These are phyloP conservation scores for Acanthochromis polyacanthus DNA, from an alignment of 2,113 vertebrate species.

Conservation along the genomic window DNA sequence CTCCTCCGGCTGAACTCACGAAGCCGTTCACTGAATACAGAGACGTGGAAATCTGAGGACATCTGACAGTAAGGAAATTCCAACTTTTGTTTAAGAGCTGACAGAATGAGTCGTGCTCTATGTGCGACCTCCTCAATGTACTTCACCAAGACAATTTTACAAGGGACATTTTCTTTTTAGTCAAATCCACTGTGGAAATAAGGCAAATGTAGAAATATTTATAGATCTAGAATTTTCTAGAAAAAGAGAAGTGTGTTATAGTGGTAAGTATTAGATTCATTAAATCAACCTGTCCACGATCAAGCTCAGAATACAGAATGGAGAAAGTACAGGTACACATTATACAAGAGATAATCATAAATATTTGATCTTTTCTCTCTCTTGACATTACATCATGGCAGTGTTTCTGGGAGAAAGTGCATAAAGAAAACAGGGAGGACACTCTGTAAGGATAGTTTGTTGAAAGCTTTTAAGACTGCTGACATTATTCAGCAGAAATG, in stretches of 20 bases:
- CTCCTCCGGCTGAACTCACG: slow-evolving; percentile 85
- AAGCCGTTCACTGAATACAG: slow-evolving; percentile 90
- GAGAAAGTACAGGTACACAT: slow-evolving; percentile 61
- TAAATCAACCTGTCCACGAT: slow-evolving; percentile 20
- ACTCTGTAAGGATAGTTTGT: slow-evolving; percentile 14
- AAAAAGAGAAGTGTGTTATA: neutral
- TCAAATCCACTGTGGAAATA: neutral
- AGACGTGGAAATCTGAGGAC: neutral
- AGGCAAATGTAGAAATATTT: slow-evolving; percentile 5
- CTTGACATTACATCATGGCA: slow-evolving; percentile 66
- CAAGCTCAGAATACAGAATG: slow-evolving; percentile 3
- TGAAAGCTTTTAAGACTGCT: neutral
- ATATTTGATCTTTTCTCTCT: slow-evolving; percentile 69
- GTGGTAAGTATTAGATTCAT: slow-evolving; percentile 19
- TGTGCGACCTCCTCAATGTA: no score
- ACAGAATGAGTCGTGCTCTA: no score
- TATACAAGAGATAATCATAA: slow-evolving; percentile 73
- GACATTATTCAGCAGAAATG: neutral
- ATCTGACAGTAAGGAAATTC: neutral
- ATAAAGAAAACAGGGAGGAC: slow-evolving; percentile 5
- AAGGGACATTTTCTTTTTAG: neutral
- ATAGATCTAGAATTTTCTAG: neutral
- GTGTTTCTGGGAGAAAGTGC: slow-evolving; percentile 33
- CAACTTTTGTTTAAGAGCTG: neutral
- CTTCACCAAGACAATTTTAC: neutral